Percentiles rank a stretch among this genome's conserved stretches.
These are phyloP conservation scores for Riptortus pedestris DNA, from an alignment of 1,140 invertebrate species.

Conservation along the genomic window DNA sequence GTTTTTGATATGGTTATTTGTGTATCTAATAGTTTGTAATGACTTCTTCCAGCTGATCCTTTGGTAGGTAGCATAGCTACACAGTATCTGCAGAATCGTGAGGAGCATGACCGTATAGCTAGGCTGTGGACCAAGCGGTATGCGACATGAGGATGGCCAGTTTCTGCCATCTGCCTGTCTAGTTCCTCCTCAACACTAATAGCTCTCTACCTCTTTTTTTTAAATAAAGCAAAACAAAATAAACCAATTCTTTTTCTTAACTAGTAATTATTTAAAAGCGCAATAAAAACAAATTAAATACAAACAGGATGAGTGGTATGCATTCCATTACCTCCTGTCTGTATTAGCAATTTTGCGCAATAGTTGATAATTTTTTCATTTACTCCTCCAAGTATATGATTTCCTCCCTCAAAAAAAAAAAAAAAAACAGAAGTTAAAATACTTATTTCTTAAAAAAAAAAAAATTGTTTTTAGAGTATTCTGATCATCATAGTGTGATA, in stretches of 20 bases:
- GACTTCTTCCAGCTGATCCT: constrained; percentile 77
- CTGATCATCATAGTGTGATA: too few species aligned
- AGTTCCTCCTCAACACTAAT: constrained; percentile 12
- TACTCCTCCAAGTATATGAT: too few species aligned
- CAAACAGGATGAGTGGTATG: too few species aligned
- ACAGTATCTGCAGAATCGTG: constrained; percentile 92
- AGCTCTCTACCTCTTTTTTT: constrained; percentile 18
- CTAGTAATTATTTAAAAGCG: background rate
- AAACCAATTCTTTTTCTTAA: constrained; percentile 4
- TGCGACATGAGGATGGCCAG: constrained; percentile 62
- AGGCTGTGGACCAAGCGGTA: constrained; percentile 97
- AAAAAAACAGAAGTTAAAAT: too few species aligned
- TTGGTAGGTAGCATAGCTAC: constrained; percentile 95
- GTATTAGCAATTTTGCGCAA: too few species aligned
- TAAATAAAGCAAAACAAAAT: constrained; percentile 1
- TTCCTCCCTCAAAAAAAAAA: too few species aligned
- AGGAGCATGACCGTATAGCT: constrained; percentile 95
- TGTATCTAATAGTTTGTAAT: too few species aligned
- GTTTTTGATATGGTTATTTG: too few species aligned
- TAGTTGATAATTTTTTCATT: too few species aligned
- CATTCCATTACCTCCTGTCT: too few species aligned
- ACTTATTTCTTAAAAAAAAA: too few species aligned
- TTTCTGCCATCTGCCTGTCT: background rate
- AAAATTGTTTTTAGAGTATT: too few species aligned
- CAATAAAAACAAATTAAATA: background rate